Evolutionary conservation across 2,113 vertebrate species (phyloP), one percentile per base, ranked within the genome.

Genomic region (Chaetodon auriga): DNA sequence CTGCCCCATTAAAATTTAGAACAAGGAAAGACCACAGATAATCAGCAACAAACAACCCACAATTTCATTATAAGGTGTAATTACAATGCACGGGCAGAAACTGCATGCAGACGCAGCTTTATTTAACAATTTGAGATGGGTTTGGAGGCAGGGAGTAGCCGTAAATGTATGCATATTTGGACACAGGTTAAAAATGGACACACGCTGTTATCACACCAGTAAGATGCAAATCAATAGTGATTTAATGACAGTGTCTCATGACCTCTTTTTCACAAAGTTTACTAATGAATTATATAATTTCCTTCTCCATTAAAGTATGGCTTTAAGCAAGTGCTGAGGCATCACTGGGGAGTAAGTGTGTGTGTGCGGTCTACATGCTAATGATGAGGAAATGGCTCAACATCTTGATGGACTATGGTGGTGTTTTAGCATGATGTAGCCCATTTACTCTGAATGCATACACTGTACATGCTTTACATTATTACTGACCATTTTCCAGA

Each of bases 261-360:
- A 77, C 60, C 75, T 84, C 83, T 81, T 80, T 88, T 91, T 87
- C 85, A 57, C 38, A 30, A 60, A 84, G 76, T 90, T 91, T 80
- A 80, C 85, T 88, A 85, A 90, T 94, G 73, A 80, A 91, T 88
- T 66, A 70, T 65, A 57, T 71, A 45, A 85, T 87, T 84, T 85
- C 74, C 87, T 48, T 12, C 60, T 68, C 81, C 80, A 80, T 84
- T 80, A 84, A 30, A 63, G 43, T 54, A 43, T 38, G 64, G 61
- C 69, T 75, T 79, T 73, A 68, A 76, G 77, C 23, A 14, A 69
- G 83, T 49, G 63, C 75, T 71, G 51, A 74, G 80, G 77, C 65
- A 55, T 68, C 84, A 77, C 82, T 4, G 61, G 64, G 11, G 43
- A 43, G 19, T 46, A 15, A 30, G 30, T 54, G 73, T 16, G 76